phyloP scores from a whole-genome alignment of 1,140 invertebrate species.

The Uloborus diversus region DNA sequence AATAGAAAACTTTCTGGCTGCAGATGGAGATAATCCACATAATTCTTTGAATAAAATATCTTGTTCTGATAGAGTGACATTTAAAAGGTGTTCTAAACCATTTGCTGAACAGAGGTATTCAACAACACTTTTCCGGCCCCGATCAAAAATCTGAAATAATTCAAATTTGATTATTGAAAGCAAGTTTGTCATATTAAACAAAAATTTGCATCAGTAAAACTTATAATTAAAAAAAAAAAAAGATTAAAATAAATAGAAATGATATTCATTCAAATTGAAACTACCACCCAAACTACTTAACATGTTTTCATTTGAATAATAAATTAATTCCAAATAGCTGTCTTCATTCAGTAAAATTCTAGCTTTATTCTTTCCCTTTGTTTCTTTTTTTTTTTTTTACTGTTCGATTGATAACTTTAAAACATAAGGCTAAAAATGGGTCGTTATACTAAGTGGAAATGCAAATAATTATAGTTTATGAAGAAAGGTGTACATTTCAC shows the following conservation, averaged over 20 bases:
- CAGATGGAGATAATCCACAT: conserved; percentile 12
- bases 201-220: background rate
- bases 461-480: too few species aligned
- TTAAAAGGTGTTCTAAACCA: conserved; percentile 46
- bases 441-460: too few species aligned
- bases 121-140: conserved; percentile 25
- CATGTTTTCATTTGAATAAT: too few species aligned
- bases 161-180: background rate
- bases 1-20: conserved; percentile 29
- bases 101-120: conserved; percentile 34
- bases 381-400: too few species aligned
- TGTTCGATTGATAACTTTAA: too few species aligned
- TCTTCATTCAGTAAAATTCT: too few species aligned
- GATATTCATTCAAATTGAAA: too few species aligned
- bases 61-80: background rate
- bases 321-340: too few species aligned
- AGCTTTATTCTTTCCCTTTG: too few species aligned
- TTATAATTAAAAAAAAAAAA: background rate
- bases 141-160: conserved; percentile 51
- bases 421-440: too few species aligned
- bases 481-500: too few species aligned
- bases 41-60: conserved; percentile 33
- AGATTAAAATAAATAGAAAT: background rate
- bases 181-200: background rate
- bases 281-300: too few species aligned